Percentiles rank a stretch among this genome's conserved stretches.
Conservation (phyloP, 2,113 vertebrate genomes). For the Cryptoleucopteryx plumbea region DNA sequence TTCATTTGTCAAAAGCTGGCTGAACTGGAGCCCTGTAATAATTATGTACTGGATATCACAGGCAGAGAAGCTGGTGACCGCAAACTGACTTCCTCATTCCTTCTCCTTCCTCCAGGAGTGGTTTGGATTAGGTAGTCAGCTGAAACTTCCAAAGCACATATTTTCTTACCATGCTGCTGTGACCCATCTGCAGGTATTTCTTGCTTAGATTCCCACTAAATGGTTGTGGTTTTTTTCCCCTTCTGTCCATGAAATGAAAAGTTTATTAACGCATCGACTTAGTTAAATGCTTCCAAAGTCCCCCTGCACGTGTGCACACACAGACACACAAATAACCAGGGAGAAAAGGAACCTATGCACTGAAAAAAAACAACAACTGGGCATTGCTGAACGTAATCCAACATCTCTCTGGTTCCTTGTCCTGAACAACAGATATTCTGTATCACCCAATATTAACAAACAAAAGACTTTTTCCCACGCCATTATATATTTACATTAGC, state of each 20-base stretch:
- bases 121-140: slow-evolving; percentile 48
- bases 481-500: slow-evolving; percentile 59
- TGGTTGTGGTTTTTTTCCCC: too few relatives aligned
- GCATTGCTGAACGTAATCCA: background rate
- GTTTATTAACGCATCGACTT: background rate
- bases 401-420: background rate
- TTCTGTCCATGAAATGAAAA: background rate
- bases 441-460: slow-evolving; percentile 45
- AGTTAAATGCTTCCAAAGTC: background rate
- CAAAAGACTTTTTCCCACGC: slow-evolving; percentile 35
- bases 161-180: slow-evolving; percentile 20
- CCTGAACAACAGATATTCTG: slow-evolving; percentile 5
- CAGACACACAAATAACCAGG: background rate
- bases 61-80: slow-evolving; percentile 32
- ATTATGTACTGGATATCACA: slow-evolving; percentile 51
- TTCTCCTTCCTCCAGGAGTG: slow-evolving; percentile 67
- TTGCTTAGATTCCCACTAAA: background rate
- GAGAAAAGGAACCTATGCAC: background rate
- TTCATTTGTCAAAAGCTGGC: slow-evolving; percentile 44
- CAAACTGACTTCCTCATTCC: slow-evolving; percentile 76
- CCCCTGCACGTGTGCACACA: accelerated
- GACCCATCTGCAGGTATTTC: background rate
- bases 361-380: background rate
- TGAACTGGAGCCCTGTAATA: slow-evolving; percentile 55
- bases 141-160: slow-evolving; percentile 10